Evolutionary conservation across 2,113 vertebrate species (phyloP).

Genomic region (Trochalopteron elliotii): DNA sequence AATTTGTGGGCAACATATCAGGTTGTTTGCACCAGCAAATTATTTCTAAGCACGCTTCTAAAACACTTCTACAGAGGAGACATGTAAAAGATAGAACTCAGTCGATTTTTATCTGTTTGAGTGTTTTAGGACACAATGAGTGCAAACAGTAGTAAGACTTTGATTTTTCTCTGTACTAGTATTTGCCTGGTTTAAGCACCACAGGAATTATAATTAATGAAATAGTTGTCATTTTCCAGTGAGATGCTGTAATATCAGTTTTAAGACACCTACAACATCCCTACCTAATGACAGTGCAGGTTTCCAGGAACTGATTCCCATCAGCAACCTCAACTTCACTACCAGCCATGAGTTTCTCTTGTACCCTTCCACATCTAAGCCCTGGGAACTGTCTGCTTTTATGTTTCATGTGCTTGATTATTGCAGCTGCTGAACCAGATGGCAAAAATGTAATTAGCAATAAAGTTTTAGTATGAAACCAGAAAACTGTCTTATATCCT

Average conservation of each 20-base stretch:
- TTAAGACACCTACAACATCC: neutral
- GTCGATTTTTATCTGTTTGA: neutral
- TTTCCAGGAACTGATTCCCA: neutral
- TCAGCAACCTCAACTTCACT: neutral
- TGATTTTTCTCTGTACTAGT: neutral
- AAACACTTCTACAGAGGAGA: neutral
- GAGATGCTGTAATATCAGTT: neutral
- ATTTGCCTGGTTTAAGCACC: neutral
- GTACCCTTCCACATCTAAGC: neutral
- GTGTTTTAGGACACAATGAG: neutral
- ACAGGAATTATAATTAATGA: neutral
- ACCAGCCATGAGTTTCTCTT: neutral
- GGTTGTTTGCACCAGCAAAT: neutral
- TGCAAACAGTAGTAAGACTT: neutral
- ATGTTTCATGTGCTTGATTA: neutral
- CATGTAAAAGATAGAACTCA: neutral
- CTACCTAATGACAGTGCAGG: neutral
- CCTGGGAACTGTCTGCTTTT: neutral
- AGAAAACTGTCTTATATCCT: neutral
- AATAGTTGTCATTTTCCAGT: neutral
- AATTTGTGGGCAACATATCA: neutral
- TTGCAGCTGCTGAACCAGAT: neutral
- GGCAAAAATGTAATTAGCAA: neutral
- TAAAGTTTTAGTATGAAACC: neutral
- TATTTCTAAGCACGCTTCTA: neutral